These are phyloP conservation scores for Taxidea taxus DNA, from an alignment of 2,113 vertebrate genomes.

Conservation along the genomic window DNA sequence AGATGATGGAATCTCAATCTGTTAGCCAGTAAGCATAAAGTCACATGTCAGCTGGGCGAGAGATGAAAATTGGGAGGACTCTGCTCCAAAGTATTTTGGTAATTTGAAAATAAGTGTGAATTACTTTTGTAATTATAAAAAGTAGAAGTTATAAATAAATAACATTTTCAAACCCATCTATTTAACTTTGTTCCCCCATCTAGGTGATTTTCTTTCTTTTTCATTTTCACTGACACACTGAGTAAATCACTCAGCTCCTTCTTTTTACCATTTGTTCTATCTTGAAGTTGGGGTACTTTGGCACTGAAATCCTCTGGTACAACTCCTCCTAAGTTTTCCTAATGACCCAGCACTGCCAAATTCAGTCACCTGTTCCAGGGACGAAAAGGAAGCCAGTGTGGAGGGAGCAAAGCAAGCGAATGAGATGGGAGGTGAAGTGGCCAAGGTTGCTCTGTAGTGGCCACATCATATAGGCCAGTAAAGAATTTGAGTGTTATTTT, in stretches of 20 bases:
- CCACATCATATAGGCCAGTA: background rate
- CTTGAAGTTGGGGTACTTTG: background rate
- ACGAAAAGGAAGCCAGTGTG: background rate
- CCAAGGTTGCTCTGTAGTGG: background rate
- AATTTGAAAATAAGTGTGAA: background rate
- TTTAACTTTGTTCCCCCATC: background rate
- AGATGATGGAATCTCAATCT: slow-evolving; percentile 61
- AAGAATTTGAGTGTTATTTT: background rate
- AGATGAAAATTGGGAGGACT: background rate
- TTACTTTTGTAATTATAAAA: background rate
- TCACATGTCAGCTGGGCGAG: background rate
- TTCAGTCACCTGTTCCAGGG: background rate
- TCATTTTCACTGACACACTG: background rate
- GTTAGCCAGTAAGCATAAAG: background rate
- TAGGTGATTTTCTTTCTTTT: background rate
- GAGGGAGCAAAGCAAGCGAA: background rate
- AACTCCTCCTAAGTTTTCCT: background rate
- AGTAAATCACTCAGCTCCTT: background rate
- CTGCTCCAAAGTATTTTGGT: background rate
- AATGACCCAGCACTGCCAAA: background rate
- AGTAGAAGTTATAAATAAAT: background rate
- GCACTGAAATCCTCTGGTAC: background rate
- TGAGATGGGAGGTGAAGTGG: background rate
- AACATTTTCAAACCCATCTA: background rate
- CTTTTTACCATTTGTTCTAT: background rate